phyloP scores from a whole-genome alignment of 92 coral and sea anemone species.

The Pocillopora grandis region DNA sequence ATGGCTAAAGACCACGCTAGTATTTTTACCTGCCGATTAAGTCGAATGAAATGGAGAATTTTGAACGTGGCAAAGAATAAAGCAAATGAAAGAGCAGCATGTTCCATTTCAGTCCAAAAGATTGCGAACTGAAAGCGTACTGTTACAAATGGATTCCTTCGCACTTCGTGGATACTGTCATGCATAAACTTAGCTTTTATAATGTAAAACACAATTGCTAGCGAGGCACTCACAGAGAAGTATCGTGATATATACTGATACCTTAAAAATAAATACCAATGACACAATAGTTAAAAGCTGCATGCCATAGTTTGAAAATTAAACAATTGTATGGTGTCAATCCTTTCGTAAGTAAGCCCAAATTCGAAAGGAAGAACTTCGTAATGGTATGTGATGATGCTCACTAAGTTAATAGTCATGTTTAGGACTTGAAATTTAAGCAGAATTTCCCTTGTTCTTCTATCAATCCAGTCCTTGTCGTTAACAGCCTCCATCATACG shows the following conservation, averaged over 20 bases:
- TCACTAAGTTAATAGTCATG: conserved; percentile 34
- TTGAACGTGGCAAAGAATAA: conserved; percentile 47
- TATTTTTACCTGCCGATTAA: conserved; percentile 46
- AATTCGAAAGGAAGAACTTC: conserved; percentile 32
- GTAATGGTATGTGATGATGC: conserved; percentile 26
- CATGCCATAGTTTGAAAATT: conserved; percentile 26
- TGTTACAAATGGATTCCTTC: conserved; percentile 43
- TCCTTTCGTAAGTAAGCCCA: conserved; percentile 34
- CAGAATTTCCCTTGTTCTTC: conserved; percentile 33
- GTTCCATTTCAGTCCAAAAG: conserved; percentile 44
- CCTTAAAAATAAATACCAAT: conserved; percentile 36
- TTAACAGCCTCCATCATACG: conserved; percentile 42
- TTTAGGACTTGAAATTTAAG: conserved; percentile 39
- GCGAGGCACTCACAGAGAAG: conserved; percentile 30
- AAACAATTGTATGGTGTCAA: conserved; percentile 26
- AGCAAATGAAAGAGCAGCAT: conserved; percentile 43
- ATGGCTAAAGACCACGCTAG: conserved; percentile 36
- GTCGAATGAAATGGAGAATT: conserved; percentile 40
- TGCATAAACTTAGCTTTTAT: conserved; percentile 39
- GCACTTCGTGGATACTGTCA: conserved; percentile 29
- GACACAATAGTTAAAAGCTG: conserved; percentile 43
- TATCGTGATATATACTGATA: conserved; percentile 21
- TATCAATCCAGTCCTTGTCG: conserved; percentile 38
- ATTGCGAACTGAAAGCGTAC: conserved; percentile 47
- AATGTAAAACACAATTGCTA: conserved; percentile 43